Evolutionary conservation across 2,113 vertebrate genomes (phyloP), one percentile per base, ranked within the genome.

Genomic region (Nanorana parkeri): DNA sequence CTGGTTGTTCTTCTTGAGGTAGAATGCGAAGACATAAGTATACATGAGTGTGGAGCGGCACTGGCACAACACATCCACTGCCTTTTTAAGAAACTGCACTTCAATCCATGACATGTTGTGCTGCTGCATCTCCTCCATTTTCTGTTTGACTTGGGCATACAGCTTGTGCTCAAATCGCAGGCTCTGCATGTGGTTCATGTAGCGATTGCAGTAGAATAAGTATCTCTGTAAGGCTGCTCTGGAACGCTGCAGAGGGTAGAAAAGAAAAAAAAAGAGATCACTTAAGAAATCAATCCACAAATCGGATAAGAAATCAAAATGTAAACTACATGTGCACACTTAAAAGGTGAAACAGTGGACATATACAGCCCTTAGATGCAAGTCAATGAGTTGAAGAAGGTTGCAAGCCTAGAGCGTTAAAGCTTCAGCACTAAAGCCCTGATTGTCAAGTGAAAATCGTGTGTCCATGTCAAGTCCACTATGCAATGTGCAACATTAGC

Each of bases 1-100:
- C 95, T 99, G 98, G 94, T 99, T 99, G 95, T 99, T 99, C 96
- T 99, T 99, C 95, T 97, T 99, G 97, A 99, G 98, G 98, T 99
- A 99, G 97, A 99, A 99, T 90, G 98, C 97, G 93, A 99, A 99
- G 92, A 99, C 98, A 79, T 99, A 99, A 89, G 98, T 99, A 95
- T 99, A 99, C 98, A 99, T 99, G 91, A 99, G 97, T 64, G 97
- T 99, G 93, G 98, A 97, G 90, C 98, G 97, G 91, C 98, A 99
- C 94, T 99, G 98, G 93, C 98, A 99, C 88, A 99, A 94, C 89
- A 99, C 98, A 84, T 99, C 98, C 17, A 99, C 98, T 19, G 98
- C 98, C 94, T 99, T 99, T 95, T 99, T 99, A 90, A 99, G 95
- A 90, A 99, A 99, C 92, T 99, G 98, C 94, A 99, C 98, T 92